These are phyloP conservation scores for Actenoides hombroni DNA, from an alignment of 2,113 vertebrate species.

Conservation along the genomic window DNA sequence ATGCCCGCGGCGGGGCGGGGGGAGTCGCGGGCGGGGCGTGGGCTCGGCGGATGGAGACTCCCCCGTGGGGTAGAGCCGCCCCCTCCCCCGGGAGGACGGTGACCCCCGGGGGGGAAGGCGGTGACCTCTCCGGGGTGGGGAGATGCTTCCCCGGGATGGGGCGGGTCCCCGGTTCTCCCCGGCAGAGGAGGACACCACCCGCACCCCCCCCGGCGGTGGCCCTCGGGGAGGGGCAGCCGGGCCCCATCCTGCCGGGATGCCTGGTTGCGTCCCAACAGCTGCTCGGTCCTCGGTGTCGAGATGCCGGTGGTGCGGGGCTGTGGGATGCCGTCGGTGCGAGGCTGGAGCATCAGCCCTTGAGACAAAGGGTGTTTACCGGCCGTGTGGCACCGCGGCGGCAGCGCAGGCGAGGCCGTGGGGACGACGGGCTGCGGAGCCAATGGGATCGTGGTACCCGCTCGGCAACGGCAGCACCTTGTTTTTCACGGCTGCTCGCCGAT, in stretches of 20 bases:
- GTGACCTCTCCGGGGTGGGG: neutral
- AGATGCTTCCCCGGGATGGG: too few species aligned
- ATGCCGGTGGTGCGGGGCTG: too few species aligned
- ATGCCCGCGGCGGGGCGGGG: neutral
- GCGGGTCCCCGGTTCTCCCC: too few species aligned
- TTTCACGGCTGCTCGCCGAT: accelerated
- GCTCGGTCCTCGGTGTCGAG: too few species aligned
- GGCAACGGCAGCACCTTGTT: neutral
- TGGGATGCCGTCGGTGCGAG: neutral
- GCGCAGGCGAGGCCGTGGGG: neutral
- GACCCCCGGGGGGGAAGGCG: neutral
- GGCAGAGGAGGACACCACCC: too few species aligned
- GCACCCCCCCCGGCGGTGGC: neutral
- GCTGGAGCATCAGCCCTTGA: neutral
- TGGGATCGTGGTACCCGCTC: neutral
- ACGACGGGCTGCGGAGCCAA: neutral
- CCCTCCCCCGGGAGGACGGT: neutral
- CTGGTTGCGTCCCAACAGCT: neutral
- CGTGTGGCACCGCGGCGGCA: neutral
- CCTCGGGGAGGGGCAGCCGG: neutral
- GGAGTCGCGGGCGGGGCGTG: neutral
- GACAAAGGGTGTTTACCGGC: neutral
- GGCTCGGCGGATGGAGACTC: neutral
- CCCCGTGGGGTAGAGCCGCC: neutral
- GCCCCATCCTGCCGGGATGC: neutral